Conservation (phyloP, 2,888 invertebrate species). For the Eremobia ochroleuca region DNA sequence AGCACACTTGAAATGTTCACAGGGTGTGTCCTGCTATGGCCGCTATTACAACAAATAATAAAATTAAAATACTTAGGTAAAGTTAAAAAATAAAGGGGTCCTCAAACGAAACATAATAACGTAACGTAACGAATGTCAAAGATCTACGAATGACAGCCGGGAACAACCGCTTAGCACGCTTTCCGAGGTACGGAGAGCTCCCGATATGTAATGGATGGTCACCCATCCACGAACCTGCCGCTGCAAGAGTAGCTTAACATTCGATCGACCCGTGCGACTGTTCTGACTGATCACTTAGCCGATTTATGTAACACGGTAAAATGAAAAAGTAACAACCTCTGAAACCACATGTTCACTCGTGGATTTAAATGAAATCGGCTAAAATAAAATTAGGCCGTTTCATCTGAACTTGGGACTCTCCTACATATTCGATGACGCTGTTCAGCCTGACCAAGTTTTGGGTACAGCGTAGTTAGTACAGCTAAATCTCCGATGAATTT, state of each 20-base stretch:
- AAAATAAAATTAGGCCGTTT: constrained; percentile 1
- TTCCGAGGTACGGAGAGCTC: neutral
- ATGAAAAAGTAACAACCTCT: neutral
- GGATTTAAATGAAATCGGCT: neutral
- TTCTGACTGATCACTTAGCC: neutral
- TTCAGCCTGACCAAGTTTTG: neutral
- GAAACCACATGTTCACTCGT: neutral
- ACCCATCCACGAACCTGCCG: neutral
- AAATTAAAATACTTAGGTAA: too few species aligned
- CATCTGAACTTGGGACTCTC: neutral
- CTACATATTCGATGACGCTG: constrained; percentile 15
- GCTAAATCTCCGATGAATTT: constrained; percentile 12
- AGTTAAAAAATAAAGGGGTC: too few species aligned
- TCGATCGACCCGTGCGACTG: neutral
- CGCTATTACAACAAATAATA: too few species aligned
- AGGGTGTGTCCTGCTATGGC: too few species aligned
- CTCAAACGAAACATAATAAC: too few species aligned
- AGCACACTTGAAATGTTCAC: too few species aligned
- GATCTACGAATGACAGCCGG: neutral
- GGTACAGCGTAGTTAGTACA: neutral
- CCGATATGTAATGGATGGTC: neutral
- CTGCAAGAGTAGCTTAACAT: neutral
- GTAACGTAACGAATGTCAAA: neutral
- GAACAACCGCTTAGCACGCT: neutral
- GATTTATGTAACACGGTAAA: neutral